Conservation (phyloP, 2,797 vertebrate species). For the Myiotriccus ornatus region DNA sequence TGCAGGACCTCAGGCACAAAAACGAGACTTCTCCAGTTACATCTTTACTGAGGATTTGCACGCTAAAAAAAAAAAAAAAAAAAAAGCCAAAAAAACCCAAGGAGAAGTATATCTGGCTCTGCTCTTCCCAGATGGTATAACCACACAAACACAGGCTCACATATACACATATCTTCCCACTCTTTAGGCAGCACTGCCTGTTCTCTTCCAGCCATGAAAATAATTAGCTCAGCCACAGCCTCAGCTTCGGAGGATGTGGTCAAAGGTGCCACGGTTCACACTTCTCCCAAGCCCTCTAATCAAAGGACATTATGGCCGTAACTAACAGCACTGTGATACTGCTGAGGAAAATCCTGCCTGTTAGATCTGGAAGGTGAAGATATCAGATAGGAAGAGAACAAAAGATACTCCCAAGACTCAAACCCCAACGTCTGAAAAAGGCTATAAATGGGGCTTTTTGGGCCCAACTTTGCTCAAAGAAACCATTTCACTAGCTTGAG, state of each 20-base stretch:
- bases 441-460: neutral
- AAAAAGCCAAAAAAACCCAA: too few species aligned
- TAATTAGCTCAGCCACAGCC: slow-evolving; percentile 43
- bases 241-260: slow-evolving; percentile 49
- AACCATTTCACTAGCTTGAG: neutral
- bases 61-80: neutral
- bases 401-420: neutral
- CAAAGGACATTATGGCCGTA: neutral
- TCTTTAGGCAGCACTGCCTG: slow-evolving; percentile 24
- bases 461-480: neutral
- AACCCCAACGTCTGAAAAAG: neutral
- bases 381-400: neutral
- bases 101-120: slow-evolving; percentile 1
- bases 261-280: neutral
- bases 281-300: neutral
- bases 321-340: neutral
- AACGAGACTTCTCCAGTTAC: neutral
- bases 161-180: slow-evolving; percentile 25
- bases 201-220: slow-evolving; percentile 48
- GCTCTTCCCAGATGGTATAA: slow-evolving; percentile 47
- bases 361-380: slow-evolving; percentile 1
- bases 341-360: neutral
- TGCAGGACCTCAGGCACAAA: neutral
- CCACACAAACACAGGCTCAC: slow-evolving; percentile 34
- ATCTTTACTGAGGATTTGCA: neutral